Evolutionary conservation across 92 coral and sea anemone species (phyloP), one percentile per base, ranked within the genome.

Genomic region (Parazoanthus darwini): DNA sequence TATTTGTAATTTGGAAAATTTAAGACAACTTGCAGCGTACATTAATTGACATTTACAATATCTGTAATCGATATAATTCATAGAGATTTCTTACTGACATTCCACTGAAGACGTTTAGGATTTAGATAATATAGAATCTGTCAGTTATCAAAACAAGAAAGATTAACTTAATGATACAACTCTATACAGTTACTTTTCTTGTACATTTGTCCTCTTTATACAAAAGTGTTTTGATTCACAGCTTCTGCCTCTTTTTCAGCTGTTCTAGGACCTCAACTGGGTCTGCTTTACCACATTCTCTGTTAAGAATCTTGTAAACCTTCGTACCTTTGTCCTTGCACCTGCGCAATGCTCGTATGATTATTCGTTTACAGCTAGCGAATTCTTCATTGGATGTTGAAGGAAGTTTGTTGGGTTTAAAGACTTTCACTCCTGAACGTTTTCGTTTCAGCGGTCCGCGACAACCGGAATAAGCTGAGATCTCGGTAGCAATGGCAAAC

Each of bases 231-330:
- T 39, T 39, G 42, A 0, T 39, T 39, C 42, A 39, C 42, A 39
- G 42, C 68, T 56, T 80, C 0, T 33, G 85, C 14, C 44, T 80
- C 44, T 80, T 80, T 14, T 18, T 35, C 26, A 80, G 44, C 35
- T 65, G 75, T 23, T 66, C 74, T 23, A 82, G 33, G 11, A 82
- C 86, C 36, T 82, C 86, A 6, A 82, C 75, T 16, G 86, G 86
- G 10, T 82, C 86, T 0, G 50, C 1, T 22, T 35, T 20, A 46
- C 82, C 74, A 10, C 86, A 82, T 38, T 82, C 74, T 63, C 8
- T 63, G 29, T 48, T 66, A 6, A 82, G 13, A 16, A 82, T 4
- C 7, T 63, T 82, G 56, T 82, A 82, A 6, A 82, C 20, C 35
- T 82, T 82, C 4, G 35, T 22, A n/a, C 56, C 56, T 3, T 9